A percentile compares a stretch with the other conserved stretches of the same genome.
Conservation (phyloP, 2,113 vertebrate genomes). For the Scopus umbretta region DNA sequence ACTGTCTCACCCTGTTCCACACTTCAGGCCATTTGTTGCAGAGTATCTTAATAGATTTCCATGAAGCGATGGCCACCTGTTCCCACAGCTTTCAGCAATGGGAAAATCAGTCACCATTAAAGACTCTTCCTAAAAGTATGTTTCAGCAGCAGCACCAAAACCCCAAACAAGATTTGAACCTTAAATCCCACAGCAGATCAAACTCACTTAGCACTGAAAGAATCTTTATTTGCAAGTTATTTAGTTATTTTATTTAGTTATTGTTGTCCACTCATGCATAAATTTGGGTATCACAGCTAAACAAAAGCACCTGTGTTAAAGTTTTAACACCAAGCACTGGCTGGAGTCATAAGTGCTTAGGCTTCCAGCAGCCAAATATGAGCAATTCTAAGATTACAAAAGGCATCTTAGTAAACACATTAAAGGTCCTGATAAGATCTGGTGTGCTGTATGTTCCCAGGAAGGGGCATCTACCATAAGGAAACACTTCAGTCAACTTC, state of each 20-base stretch:
- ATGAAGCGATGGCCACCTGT: constrained; percentile 14
- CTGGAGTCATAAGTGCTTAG: background rate
- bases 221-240: background rate
- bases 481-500: background rate
- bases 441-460: background rate
- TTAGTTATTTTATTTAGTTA: background rate
- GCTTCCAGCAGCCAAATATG: background rate
- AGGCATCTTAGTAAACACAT: background rate
- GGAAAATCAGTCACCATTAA: background rate
- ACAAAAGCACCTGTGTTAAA: background rate
- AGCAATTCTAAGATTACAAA: background rate
- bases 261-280: background rate
- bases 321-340: background rate
- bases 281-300: background rate
- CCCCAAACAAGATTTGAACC: background rate
- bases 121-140: background rate
- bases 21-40: background rate
- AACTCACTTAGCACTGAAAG: background rate
- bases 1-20: background rate
- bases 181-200: background rate
- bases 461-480: background rate
- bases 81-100: background rate
- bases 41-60: background rate
- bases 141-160: background rate
- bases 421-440: background rate